Conservation (phyloP, 2,113 vertebrate species). For the Syngnathoides biaculeatus region DNA sequence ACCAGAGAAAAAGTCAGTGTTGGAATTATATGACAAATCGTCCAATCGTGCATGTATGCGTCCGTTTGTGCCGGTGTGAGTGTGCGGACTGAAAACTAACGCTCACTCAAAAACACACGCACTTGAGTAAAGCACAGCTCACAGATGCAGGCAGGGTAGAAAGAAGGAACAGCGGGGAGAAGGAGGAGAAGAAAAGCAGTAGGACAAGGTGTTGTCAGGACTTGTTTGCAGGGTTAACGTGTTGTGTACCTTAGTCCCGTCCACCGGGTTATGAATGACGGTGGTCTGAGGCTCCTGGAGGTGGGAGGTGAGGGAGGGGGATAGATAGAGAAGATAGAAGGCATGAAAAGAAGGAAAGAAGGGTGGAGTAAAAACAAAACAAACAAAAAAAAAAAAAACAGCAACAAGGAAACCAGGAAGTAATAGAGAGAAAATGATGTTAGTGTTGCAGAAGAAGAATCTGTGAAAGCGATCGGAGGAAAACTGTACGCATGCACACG, state of each 20-base stretch:
- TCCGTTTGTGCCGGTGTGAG: not conserved
- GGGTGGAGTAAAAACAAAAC: slow-evolving; percentile 20
- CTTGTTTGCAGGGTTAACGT: slow-evolving; percentile 1
- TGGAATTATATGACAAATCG: not conserved
- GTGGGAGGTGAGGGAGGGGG: slow-evolving; percentile 9
- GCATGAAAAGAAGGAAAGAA: slow-evolving; percentile 15
- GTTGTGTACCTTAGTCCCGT: slow-evolving; percentile 68
- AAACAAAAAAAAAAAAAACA: slow-evolving; percentile 1
- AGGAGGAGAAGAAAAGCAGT: slow-evolving; percentile 34
- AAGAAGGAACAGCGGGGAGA: slow-evolving; percentile 23
- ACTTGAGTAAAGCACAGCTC: not conserved
- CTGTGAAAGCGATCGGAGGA: slow-evolving; percentile 36
- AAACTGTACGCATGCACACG: slow-evolving; percentile 18
- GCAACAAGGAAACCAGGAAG: slow-evolving; percentile 18
- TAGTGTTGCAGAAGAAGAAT: slow-evolving; percentile 38
- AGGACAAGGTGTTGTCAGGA: slow-evolving; percentile 28
- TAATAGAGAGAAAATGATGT: slow-evolving; percentile 40
- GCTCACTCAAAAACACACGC: not conserved
- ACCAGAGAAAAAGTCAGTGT: not conserved
- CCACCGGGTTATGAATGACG: slow-evolving; percentile 76
- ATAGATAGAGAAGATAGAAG: slow-evolving; percentile 22
- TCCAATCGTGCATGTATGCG: not conserved
- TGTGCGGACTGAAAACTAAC: not conserved
- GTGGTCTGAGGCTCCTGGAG: slow-evolving; percentile 75
- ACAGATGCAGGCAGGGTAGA: slow-evolving; percentile 7